Base-by-base conservation (phyloP, 2,797 vertebrate species). In the Pipistrellus nathusii region DNA sequence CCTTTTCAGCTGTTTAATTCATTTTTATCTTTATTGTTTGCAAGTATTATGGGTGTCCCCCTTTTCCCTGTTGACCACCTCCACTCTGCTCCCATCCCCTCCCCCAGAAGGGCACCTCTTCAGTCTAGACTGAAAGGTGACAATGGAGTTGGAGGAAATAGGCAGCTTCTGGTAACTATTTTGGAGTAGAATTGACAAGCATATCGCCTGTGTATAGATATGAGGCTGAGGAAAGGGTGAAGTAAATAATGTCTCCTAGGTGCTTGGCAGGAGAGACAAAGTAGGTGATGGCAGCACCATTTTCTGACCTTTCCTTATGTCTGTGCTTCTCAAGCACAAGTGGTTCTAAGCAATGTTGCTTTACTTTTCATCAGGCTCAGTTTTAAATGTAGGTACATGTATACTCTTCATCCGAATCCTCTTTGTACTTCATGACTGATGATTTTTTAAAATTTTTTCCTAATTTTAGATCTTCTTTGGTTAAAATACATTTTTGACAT, bases 401-500 rank as follows among this genome's bases (percentile, higher is more conserved):
- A 55, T 1, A 10, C 18, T 23, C 6, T 68, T 55, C 41, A 57
- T 51, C 51, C 32, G 48, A 9, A 41, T 72, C 12, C 25, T 68
- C 62, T 77, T 82, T 73, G 41, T 35, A n/a, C 75, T 92, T 93
- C 21, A 59, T 72, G n/a, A 62, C 10, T 77, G 51, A 30, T 57
- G 11, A 68, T 51, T 71, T 96, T 89, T 72, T 38, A 38, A 38
- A 38, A 38, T 76, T 92, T 59, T 46, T 18, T 21, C 73, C 69
- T 85, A 35, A 3, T 83, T 91, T 89, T 48, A 73, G 53, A 62
- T 69, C 83, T 62, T 93, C 9, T 84, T 88, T 82, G 41, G 12
- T 78, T 94, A 93, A 85, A 90, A 76, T 68, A 51, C 35, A 71
- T 90, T 91, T 93, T 92, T 94, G 75, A 84, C 83, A 81, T 88